Evolutionary conservation across 2,113 vertebrate genomes (phyloP).

Genomic region (Clarias batrachus): DNA sequence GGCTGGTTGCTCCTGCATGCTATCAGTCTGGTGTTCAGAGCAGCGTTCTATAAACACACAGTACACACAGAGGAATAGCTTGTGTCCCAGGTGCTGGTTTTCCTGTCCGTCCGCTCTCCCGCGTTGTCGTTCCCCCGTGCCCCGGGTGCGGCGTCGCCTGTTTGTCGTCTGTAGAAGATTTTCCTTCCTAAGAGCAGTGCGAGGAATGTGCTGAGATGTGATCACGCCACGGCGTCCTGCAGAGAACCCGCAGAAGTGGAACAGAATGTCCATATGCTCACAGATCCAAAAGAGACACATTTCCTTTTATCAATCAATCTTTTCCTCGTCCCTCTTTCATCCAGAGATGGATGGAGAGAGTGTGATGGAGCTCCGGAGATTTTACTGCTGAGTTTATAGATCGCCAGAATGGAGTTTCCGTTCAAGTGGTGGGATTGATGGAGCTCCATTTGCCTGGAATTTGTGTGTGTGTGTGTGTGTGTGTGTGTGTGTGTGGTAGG

Average conservation of each 20-base stretch:
- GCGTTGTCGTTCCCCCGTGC: too few relatives aligned
- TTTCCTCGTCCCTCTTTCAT: neutral
- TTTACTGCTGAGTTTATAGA: slow-evolving; percentile 26
- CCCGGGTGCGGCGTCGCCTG: neutral
- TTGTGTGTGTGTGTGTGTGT: neutral
- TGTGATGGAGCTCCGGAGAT: neutral
- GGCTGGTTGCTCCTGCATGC: too few relatives aligned
- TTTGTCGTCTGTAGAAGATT: neutral
- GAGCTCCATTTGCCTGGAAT: slow-evolving; percentile 14
- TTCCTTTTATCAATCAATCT: neutral
- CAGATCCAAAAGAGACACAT: slow-evolving; percentile 2
- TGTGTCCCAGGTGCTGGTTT: neutral
- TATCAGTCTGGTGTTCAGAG: too few relatives aligned
- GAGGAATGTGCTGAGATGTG: neutral
- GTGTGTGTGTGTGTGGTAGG: too few relatives aligned
- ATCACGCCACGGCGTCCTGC: neutral
- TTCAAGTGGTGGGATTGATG: slow-evolving; percentile 13
- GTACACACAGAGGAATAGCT: neutral
- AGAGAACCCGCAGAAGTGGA: neutral
- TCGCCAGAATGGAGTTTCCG: slow-evolving; percentile 6
- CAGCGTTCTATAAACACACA: too few relatives aligned
- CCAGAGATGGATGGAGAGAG: neutral
- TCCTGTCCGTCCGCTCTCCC: neutral
- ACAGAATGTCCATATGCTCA: slow-evolving; percentile 20
- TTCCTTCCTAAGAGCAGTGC: neutral